These are phyloP conservation scores for Nasonia longicornis DNA, from an alignment of 1,140 invertebrate species.

Conservation along the genomic window DNA sequence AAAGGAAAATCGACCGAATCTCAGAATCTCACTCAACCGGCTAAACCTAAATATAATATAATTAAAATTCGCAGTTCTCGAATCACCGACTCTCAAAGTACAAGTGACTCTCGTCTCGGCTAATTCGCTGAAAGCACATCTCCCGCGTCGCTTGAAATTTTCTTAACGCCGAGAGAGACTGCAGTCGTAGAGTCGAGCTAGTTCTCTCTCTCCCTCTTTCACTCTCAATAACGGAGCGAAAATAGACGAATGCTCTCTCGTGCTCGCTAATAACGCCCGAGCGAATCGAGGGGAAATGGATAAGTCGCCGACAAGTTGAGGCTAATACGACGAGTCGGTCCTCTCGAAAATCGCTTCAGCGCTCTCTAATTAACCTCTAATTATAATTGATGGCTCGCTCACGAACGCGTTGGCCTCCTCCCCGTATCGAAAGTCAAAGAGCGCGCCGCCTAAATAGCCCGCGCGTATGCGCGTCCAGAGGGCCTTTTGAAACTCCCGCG, in stretches of 20 bases:
- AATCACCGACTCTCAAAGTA: not conserved
- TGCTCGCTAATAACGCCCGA: not conserved
- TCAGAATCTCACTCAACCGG: too few species aligned
- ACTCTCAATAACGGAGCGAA: conserved; percentile 11
- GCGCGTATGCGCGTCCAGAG: not conserved
- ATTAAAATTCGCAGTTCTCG: not conserved
- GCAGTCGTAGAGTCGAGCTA: too few species aligned
- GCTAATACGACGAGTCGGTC: conserved; percentile 8
- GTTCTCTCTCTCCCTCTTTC: too few species aligned
- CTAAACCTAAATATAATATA: not conserved
- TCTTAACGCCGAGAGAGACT: not conserved
- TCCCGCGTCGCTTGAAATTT: not conserved
- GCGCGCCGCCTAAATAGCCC: not conserved
- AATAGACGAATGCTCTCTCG: conserved; percentile 16
- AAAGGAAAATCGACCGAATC: too few species aligned
- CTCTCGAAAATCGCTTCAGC: conserved; percentile 17
- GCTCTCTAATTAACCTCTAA: conserved; percentile 35
- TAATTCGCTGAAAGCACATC: conserved; percentile 29
- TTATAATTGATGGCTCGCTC: conserved; percentile 38
- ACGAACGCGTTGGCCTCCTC: not conserved
- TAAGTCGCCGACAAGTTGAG: conserved; percentile 31
- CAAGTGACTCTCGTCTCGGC: not conserved
- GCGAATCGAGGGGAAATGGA: conserved; percentile 21
- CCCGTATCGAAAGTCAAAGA: conserved; percentile 35
- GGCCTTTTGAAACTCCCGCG: conserved; percentile 9